These are phyloP conservation scores for Ailuropoda melanoleuca DNA, from an alignment of 2,113 vertebrate species.

Conservation along the genomic window DNA sequence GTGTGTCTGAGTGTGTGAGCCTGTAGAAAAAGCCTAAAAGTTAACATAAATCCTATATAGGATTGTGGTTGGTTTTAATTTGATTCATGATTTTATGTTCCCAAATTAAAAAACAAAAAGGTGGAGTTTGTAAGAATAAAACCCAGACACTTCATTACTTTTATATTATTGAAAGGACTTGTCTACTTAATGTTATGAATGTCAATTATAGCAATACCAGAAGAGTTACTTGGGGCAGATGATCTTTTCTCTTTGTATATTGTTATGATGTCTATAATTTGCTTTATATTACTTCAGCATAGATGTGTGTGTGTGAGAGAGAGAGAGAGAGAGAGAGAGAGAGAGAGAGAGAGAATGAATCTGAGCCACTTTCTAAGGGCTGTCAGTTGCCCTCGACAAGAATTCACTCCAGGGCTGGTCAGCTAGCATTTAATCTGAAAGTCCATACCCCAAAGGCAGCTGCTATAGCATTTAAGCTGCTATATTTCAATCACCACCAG, in stretches of 20 bases:
- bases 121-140: not conserved
- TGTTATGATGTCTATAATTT: not conserved
- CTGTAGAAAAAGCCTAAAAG: not conserved
- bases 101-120: not conserved
- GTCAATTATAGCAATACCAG: not conserved
- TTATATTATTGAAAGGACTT: constrained; percentile 15
- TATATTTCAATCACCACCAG: not conserved
- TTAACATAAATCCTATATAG: not conserved
- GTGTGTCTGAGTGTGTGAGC: not conserved
- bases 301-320: not conserved
- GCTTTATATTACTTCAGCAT: not conserved
- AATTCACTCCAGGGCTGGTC: not conserved
- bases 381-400: not conserved
- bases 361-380: not conserved
- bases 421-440: not conserved
- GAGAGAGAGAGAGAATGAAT: not conserved
- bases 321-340: not conserved
- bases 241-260: not conserved
- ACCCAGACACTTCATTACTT: not conserved
- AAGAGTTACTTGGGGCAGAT: not conserved
- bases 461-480: not conserved
- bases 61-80: not conserved
- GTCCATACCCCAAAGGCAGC: not conserved
- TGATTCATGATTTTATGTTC: not conserved
- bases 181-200: not conserved